Evolutionary conservation across 1,140 invertebrate species (phyloP).

Genomic region (Gonioctena quinquepunctata): DNA sequence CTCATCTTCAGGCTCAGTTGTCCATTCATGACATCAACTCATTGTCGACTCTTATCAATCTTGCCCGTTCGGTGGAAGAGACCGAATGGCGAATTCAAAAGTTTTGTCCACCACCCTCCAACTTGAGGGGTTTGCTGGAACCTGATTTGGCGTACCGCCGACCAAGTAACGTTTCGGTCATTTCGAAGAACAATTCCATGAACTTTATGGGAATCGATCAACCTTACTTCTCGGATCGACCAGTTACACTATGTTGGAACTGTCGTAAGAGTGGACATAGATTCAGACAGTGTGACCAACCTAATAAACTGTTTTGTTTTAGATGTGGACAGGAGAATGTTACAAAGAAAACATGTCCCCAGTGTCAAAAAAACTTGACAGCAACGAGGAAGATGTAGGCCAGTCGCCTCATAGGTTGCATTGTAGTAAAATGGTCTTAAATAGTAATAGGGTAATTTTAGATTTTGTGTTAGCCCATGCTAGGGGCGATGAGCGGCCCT

Average conservation of each 20-base stretch:
- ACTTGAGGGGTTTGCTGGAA: background rate
- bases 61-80: background rate
- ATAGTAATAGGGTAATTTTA: background rate
- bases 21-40: background rate
- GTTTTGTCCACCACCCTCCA: background rate
- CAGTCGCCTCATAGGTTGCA: background rate
- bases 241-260: background rate
- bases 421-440: background rate
- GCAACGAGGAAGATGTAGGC: background rate
- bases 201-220: background rate
- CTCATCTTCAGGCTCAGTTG: background rate
- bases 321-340: background rate
- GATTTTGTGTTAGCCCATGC: background rate
- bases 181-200: background rate
- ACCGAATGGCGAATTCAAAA: background rate
- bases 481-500: background rate
- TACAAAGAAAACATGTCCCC: background rate
- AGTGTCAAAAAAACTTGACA: background rate
- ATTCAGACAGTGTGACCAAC: background rate
- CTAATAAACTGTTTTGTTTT: slow-evolving; percentile 1
- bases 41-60: background rate
- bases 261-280: background rate
- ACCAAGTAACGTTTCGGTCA: background rate
- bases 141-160: background rate
- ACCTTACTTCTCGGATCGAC: background rate